phyloP scores from a whole-genome alignment of 2,113 vertebrate species.

The Eulemur macaco region DNA sequence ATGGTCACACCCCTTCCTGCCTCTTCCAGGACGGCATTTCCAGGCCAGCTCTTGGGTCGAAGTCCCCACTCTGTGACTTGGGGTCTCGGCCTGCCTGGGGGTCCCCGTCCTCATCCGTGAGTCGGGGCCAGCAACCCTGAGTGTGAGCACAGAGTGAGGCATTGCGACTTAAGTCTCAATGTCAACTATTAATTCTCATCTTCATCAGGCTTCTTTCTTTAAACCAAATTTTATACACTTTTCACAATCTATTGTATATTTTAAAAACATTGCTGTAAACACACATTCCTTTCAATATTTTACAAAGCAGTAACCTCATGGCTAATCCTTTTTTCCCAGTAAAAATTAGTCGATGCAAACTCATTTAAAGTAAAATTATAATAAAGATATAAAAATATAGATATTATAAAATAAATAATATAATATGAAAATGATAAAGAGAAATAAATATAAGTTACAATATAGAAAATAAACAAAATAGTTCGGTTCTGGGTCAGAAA shows the following conservation, averaged over 20 bases:
- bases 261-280: background rate
- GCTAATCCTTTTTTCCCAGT: background rate
- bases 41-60: rapidly evolving
- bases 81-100: background rate
- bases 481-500: background rate
- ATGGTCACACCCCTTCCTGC: rapidly evolving
- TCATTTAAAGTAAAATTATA: background rate
- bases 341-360: background rate
- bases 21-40: rapidly evolving
- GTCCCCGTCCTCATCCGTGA: rapidly evolving
- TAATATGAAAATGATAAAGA: background rate
- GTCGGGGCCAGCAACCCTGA: rapidly evolving
- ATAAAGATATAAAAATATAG: background rate
- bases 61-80: background rate
- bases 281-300: background rate
- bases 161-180: rapidly evolving
- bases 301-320: background rate
- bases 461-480: background rate
- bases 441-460: background rate
- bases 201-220: background rate
- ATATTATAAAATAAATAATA: background rate
- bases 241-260: background rate
- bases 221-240: background rate
- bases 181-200: background rate
- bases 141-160: rapidly evolving